Base-by-base conservation (phyloP, 2,888 invertebrate genomes). In the Lobophora halterata region DNA sequence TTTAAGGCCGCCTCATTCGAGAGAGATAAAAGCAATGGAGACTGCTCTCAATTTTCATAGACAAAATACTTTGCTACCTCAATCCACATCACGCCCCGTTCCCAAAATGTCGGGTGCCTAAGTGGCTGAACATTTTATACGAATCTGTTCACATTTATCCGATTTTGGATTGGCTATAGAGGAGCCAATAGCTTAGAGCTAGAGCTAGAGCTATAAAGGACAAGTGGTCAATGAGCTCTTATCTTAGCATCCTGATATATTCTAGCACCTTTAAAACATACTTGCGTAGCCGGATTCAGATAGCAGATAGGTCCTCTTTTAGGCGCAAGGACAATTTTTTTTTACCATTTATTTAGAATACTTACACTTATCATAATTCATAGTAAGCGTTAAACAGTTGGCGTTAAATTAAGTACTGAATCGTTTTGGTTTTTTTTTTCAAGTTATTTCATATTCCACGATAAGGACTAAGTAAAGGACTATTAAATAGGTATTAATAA, bases 401-500 rank as follows among this genome's bases (percentile, higher is more conserved):
- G 66, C 69, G 69, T 72, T 71, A 71, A 74, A 76, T 82, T 83
- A 83, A 83, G 85, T 85, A 85, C 85, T 75, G 79, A 70, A 77
- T 72, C 73, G 72, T 61, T 80, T 81, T 80, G 80, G 80, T 81
- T 76, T 71, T 60, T 61, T 59, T 63, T 62, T 65, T 46, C 55
- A 57, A 68, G 59, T 58, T 53, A 52, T 64, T 70, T 64, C 64
- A 58, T 64, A 58, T 71, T 68, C n/a, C n/a, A n/a, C n/a, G n/a
- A n/a, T 77, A 68, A 79, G 76, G 70, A 72, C 76, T 79, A 78
- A 74, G 40, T 43, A 37, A 46, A 79, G 79, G 79, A 80, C 76
- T 64, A 71, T 58, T 65, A 66, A 71, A 77, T 79, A n/a, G n/a
- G n/a, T n/a, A 82, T 80, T 80, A 85, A 79, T 75, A 80, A 80